Base-by-base conservation (phyloP, 2,888 invertebrate species). In the Dicyrtomina minuta region DNA sequence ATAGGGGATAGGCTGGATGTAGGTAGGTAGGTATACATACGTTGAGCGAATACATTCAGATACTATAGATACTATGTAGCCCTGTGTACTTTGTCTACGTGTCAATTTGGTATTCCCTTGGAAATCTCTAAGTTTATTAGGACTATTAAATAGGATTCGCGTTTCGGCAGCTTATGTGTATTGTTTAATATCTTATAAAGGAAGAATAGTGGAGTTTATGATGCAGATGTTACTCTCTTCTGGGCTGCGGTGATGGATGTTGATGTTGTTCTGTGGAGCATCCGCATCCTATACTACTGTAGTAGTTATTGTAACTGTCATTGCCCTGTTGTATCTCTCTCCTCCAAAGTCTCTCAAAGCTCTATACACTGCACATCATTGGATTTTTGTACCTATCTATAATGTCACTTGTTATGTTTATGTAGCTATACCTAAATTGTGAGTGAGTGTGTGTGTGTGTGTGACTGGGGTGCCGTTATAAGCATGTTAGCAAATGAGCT, bases 111-210 rank as follows among this genome's bases (percentile, higher is more conserved):
- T 26, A 44, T 65, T 53, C 41, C 65, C 55, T 43, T 10, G 53
- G 65, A 65, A 62, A 55, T 53, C 44, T 65, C 65, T 65, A 65
- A 65, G 56, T 65, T 65, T 65, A 65, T 65, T 65, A 65, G 55
- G 43, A 65, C 65, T 55, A 65, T 56, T 65, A 65, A 65, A 65
- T 65, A 56, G 65, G 65, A 65, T 65, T 65, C 65, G 2, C 53
- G n/a, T 64, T 64, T 59, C 58, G 33, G 39, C 33, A 58, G 58
- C 58, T 58, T 58, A 58, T 39, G 46, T 46, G 39, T 33, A 58
- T 39, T 58, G 39, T 39, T 39, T 58, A 58, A 58, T 27, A 17
- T 58, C 58, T 58, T 53, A 58, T 41, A 20, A 41, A 39, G 59
- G 4, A 33, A 41, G 41, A 6, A 33, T 8, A 3, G 5, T 12